Conservation (phyloP, 2,113 vertebrate species). For the human region DNA sequence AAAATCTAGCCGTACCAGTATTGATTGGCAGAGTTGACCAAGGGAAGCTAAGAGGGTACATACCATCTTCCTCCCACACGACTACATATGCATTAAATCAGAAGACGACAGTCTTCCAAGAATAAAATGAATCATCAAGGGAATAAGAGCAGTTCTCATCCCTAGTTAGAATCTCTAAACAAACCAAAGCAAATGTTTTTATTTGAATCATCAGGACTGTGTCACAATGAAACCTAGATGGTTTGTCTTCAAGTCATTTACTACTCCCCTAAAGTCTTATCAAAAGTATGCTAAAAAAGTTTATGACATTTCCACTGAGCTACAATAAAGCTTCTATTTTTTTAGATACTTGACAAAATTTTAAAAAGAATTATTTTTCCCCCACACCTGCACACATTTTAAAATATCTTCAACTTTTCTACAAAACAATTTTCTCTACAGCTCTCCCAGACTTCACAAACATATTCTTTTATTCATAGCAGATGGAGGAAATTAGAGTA, state of each 20-base stretch:
- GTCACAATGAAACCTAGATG: background rate
- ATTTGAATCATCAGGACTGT: background rate
- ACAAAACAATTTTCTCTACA: slow-evolving; percentile 57
- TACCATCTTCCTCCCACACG: background rate
- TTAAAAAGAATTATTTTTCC: background rate
- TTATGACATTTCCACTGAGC: background rate
- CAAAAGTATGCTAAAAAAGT: background rate
- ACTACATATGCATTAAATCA: background rate
- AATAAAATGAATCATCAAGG: background rate
- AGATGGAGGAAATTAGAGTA: slow-evolving; percentile 74
- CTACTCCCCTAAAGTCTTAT: background rate
- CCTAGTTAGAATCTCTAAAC: background rate
- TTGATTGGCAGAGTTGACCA: background rate
- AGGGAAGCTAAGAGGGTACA: background rate
- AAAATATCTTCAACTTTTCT: slow-evolving; percentile 44
- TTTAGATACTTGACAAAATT: slow-evolving; percentile 15
- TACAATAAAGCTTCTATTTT: background rate
- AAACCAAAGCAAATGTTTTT: background rate
- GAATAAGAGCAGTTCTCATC: background rate
- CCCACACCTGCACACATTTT: slow-evolving; percentile 56
- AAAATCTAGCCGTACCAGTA: background rate
- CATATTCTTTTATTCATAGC: slow-evolving; percentile 66
- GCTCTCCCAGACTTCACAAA: slow-evolving; percentile 55
- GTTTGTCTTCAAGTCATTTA: background rate
- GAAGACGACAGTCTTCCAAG: background rate